These are phyloP conservation scores for Epinotia brunnichana DNA, from an alignment of 2,888 invertebrate species.

Conservation along the genomic window DNA sequence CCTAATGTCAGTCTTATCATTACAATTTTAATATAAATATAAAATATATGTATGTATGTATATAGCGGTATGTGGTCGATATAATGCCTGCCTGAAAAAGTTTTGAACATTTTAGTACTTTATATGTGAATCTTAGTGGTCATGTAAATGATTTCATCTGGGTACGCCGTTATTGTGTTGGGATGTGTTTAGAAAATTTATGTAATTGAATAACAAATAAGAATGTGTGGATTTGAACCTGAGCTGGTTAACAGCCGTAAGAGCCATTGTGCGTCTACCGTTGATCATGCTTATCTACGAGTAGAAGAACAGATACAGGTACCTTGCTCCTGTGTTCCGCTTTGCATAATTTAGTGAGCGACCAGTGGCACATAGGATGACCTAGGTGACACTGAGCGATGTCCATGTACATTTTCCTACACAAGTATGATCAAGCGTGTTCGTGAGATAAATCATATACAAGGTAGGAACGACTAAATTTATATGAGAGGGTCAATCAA, in stretches of 20 bases:
- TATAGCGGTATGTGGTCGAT: too few relatives aligned
- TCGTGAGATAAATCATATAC: not conserved
- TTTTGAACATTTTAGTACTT: too few relatives aligned
- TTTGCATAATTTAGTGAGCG: not conserved
- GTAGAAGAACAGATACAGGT: not conserved
- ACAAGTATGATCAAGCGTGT: not conserved
- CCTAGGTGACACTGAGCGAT: not conserved
- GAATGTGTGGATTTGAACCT: constrained; percentile 2
- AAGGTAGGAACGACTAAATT: too few relatives aligned
- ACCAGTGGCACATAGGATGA: not conserved
- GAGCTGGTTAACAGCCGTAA: not conserved
- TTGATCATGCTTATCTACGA: not conserved
- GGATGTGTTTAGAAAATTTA: too few relatives aligned
- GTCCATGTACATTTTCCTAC: not conserved
- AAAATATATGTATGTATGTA: too few relatives aligned
- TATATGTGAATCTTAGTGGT: too few relatives aligned
- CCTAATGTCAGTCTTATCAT: too few relatives aligned
- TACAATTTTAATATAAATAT: too few relatives aligned
- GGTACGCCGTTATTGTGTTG: too few relatives aligned
- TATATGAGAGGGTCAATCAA: too few relatives aligned
- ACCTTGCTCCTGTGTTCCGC: not conserved
- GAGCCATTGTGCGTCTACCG: not conserved
- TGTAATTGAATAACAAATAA: not conserved
- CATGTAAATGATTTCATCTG: too few relatives aligned
- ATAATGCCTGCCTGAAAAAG: too few relatives aligned